A percentile compares a stretch with the other conserved stretches of the same genome.
Conservation (phyloP, 2,797 vertebrate species). For the Petrocephalus schoutedeni region DNA sequence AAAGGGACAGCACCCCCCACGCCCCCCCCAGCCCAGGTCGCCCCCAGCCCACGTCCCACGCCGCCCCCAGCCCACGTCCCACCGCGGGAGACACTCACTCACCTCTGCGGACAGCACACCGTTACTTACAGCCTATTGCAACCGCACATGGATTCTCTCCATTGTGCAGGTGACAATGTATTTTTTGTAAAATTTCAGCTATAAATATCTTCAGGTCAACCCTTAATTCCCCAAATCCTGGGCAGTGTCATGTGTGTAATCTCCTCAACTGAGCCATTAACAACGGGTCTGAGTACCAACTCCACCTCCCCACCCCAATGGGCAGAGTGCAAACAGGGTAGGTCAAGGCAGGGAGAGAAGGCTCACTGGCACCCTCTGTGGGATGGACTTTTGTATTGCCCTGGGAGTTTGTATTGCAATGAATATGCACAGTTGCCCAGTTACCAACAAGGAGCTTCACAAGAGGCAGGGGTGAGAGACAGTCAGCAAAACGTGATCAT, state of each 20-base stretch:
- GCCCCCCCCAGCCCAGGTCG: too few species aligned
- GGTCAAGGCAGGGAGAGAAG: neutral
- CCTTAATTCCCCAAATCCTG: conserved; percentile 47
- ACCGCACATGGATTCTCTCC: neutral
- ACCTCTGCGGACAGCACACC: neutral
- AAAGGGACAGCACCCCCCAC: too few species aligned
- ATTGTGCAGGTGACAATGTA: neutral
- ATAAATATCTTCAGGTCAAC: conserved; percentile 23
- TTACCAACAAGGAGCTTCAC: neutral
- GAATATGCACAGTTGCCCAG: neutral
- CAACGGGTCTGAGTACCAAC: conserved; percentile 24
- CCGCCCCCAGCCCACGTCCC: neutral
- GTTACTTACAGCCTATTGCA: neutral
- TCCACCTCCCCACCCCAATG: neutral
- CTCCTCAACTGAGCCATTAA: conserved; percentile 38
- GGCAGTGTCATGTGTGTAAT: conserved; percentile 52
- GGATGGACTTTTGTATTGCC: neutral
- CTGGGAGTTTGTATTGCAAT: neutral
- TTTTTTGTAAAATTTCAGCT: neutral
- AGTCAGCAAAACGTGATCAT: neutral
- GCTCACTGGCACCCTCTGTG: neutral
- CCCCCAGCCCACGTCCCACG: too few species aligned
- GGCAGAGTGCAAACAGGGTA: neutral
- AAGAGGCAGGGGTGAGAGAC: neutral
- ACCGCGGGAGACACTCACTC: neutral